A percentile compares a stretch with the other conserved stretches of the same genome.
Conservation (phyloP, 92 coral and sea anemone genomes). For the Desmophyllum pertusum region DNA sequence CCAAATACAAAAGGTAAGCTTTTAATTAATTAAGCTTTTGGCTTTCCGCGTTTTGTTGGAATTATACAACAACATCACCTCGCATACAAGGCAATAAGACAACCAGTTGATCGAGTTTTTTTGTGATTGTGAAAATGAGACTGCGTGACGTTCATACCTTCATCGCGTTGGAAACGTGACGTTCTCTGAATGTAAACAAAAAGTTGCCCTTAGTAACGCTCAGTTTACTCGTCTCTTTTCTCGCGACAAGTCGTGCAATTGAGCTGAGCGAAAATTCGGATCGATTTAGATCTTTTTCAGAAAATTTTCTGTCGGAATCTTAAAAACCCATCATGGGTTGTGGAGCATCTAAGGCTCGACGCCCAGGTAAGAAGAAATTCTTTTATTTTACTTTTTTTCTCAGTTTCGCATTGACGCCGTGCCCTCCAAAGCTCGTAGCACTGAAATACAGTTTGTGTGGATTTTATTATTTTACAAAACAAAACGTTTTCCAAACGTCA, state of each 20-base stretch:
- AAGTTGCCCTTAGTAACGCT: not conserved
- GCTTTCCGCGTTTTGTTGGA: too few species aligned
- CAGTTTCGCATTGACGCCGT: not conserved
- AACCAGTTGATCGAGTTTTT: not conserved
- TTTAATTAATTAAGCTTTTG: too few species aligned
- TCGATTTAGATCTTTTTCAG: not conserved
- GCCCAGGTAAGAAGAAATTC: not conserved
- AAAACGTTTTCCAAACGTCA: not conserved
- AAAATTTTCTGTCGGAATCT: not conserved
- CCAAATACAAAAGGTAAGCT: too few species aligned
- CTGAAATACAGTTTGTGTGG: not conserved
- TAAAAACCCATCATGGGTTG: not conserved
- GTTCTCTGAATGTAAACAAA: not conserved
- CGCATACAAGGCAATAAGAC: too few species aligned
- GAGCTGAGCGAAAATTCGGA: not conserved
- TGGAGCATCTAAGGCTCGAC: not conserved
- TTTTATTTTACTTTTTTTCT: not conserved
- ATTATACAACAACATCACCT: too few species aligned
- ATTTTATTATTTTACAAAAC: not conserved
- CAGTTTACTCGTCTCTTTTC: not conserved
- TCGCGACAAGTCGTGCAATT: not conserved
- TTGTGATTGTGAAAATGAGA: not conserved
- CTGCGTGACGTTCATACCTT: conserved; percentile 3
- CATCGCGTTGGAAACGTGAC: not conserved
- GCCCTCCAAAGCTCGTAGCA: not conserved